These are phyloP conservation scores for Leptinotarsa lineolata DNA, from an alignment of 1,140 invertebrate genomes.

Conservation along the genomic window DNA sequence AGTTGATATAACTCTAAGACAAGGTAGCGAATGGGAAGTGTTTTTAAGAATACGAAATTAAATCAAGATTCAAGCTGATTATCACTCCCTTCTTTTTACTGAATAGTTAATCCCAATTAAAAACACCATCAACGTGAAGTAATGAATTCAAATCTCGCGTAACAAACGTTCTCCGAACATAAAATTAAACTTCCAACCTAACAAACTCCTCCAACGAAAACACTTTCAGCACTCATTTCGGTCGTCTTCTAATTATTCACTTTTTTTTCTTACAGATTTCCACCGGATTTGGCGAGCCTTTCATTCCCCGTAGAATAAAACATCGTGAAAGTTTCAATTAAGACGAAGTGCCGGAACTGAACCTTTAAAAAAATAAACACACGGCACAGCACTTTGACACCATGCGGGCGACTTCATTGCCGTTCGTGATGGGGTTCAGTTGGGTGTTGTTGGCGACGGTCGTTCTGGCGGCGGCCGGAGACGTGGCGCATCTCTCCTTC, in stretches of 20 bases:
- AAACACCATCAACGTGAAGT: not conserved
- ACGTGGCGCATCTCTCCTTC: conserved; percentile 37
- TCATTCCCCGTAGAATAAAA: not conserved
- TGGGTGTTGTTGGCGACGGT: conserved; percentile 28
- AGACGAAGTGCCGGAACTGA: conserved; percentile 7
- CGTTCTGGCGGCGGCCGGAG: conserved; percentile 1
- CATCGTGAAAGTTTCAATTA: conserved; percentile 5
- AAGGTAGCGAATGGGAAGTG: too few species aligned
- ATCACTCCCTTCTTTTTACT: too few species aligned
- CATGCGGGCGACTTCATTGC: conserved; percentile 7
- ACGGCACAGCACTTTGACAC: not conserved
- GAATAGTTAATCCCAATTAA: not conserved
- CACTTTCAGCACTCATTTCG: not conserved
- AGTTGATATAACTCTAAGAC: too few species aligned
- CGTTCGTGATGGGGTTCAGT: conserved; percentile 15
- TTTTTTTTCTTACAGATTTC: conserved; percentile 1
- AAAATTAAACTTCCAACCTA: not conserved
- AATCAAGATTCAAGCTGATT: too few species aligned
- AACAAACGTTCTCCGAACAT: not conserved
- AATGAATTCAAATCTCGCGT: not conserved
- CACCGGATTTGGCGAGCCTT: not conserved
- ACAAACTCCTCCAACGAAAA: not conserved
- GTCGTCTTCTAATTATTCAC: not conserved
- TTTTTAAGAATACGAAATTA: too few species aligned
- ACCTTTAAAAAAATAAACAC: not conserved